A percentile compares a stretch with the other conserved stretches of the same genome.
These are phyloP conservation scores for Pseudorhiza aurosa DNA, from an alignment of 30 jellyfish, hydroid and myxozoan species.

Conservation along the genomic window DNA sequence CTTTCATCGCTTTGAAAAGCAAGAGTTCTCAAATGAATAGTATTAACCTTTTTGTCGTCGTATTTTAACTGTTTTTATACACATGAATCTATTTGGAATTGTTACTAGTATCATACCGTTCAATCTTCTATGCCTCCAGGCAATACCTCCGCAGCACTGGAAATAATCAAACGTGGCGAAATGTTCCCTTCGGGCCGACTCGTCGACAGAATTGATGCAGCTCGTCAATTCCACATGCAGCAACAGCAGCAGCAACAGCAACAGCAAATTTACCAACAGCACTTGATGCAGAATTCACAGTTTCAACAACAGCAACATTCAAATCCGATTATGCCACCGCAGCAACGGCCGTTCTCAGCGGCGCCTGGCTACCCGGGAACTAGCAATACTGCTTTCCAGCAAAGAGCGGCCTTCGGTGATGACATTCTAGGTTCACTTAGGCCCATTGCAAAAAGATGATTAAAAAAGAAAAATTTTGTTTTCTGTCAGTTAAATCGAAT, in stretches of 20 bases:
- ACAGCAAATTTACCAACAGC: background rate
- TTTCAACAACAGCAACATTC: conserved; percentile 7
- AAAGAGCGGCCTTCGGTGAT: conserved; percentile 35
- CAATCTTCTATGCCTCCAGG: too few relatives aligned
- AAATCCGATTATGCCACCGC: conserved; percentile 39
- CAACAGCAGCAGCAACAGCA: conserved; percentile 58
- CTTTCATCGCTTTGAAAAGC: too few relatives aligned
- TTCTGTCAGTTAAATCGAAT: too few relatives aligned
- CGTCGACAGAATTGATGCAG: conserved; percentile 87
- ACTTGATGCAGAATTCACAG: background rate
- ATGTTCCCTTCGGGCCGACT: conserved; percentile 89
- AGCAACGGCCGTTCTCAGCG: conserved; percentile 56
- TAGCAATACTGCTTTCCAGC: conserved; percentile 53
- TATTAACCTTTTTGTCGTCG: too few relatives aligned
- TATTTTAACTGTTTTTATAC: too few relatives aligned
- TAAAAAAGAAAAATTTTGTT: too few relatives aligned
- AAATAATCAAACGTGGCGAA: conserved; percentile 81
- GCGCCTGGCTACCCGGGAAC: conserved; percentile 43
- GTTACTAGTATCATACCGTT: too few relatives aligned
- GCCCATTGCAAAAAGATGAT: conserved; percentile 39
- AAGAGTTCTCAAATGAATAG: too few relatives aligned
- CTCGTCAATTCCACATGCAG: conserved; percentile 63
- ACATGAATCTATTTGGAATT: too few relatives aligned
- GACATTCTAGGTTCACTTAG: conserved; percentile 34
- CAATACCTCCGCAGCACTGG: conserved; percentile 62